These are phyloP conservation scores for Holotrichia oblita DNA, from an alignment of 1,140 invertebrate genomes.

Conservation along the genomic window DNA sequence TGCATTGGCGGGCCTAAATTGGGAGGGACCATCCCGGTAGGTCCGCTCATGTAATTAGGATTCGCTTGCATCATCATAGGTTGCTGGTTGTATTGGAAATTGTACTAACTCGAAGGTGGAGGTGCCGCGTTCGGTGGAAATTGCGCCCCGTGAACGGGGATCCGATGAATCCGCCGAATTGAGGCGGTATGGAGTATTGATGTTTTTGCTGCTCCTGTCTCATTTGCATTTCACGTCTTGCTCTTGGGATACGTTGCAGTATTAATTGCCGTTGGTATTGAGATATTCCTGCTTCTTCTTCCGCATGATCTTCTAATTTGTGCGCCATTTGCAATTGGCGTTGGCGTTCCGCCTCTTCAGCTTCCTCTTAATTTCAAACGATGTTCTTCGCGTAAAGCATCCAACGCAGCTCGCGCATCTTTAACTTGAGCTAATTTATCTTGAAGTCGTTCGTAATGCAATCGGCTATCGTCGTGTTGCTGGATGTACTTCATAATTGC, in stretches of 20 bases:
- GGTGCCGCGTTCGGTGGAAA: conserved; percentile 61
- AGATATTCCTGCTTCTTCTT: conserved; percentile 95
- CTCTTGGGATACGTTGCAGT: conserved; percentile 92
- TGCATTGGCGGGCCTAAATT: conserved; percentile 44
- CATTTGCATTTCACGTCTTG: conserved; percentile 94
- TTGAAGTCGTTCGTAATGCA: no score
- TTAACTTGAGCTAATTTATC: no score
- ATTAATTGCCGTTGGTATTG: conserved; percentile 91
- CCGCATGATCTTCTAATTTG: no score
- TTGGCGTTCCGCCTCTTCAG: conserved; percentile 90
- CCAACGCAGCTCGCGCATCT: conserved; percentile 94
- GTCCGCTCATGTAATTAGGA: conserved; percentile 44
- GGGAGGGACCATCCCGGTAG: conserved; percentile 46
- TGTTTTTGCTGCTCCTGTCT: no score
- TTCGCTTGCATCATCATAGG: no score
- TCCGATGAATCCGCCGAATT: no score
- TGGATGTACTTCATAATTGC: no score
- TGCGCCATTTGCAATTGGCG: conserved; percentile 96
- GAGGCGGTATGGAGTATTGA: no score
- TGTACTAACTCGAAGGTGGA: conserved; percentile 29
- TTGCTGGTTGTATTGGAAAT: no score
- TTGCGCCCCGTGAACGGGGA: conserved; percentile 61
- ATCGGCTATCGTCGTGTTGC: no score
- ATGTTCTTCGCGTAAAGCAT: conserved; percentile 96
- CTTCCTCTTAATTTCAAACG: conserved; percentile 83